Evolutionary conservation across 1,140 invertebrate genomes (phyloP), one percentile per base, ranked within the genome.

Genomic region (Pseudomyrmex pallidus): DNA sequence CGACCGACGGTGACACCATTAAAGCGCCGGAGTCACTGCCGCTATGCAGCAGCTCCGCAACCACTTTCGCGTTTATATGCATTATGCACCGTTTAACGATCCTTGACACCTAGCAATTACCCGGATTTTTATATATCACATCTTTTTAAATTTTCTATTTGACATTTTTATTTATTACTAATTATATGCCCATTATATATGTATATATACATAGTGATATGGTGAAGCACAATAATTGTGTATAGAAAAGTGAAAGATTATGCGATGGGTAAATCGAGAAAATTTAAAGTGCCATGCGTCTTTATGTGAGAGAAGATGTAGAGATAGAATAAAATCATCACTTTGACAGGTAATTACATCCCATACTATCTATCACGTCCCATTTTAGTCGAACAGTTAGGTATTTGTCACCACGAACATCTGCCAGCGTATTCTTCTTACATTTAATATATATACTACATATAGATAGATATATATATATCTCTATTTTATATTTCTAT

Each of bases 241-340:
- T n/a, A 35, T 13, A 35, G 57, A 73, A 50, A 52, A 52, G 20
- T 52, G 13, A 2, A 4, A 9, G 13, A 50, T 12, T 15, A 17
- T 59, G 67, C 44, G 77, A 73, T 46, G 50, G 56, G 46, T 48
- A 56, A 72, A 57, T 57, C 17, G 35, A 7, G 25, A 44, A 13
- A 63, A 20, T 59, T 83, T 15, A 2, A 22, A 54, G 20, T 10
- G 5, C 68, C 73, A 62, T 46, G 48, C 57, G 22, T 64, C 63
- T 62, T 25, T 59, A 17, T 48, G 35, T 35, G 35, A 35, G 0
- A 35, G 35, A 35, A 35, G 17, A 78, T 17, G 22, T n/a, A 22
- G 8, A n/a, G 61, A 87, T 7, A 67, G 85, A 91, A 91, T 87
- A 48, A 87, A 88, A 73, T 86, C 90, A 91, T 88, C 88, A 90